Evolutionary conservation across 2,797 vertebrate species (phyloP), one percentile per base, ranked within the genome.

Genomic region (Agapornis canus): DNA sequence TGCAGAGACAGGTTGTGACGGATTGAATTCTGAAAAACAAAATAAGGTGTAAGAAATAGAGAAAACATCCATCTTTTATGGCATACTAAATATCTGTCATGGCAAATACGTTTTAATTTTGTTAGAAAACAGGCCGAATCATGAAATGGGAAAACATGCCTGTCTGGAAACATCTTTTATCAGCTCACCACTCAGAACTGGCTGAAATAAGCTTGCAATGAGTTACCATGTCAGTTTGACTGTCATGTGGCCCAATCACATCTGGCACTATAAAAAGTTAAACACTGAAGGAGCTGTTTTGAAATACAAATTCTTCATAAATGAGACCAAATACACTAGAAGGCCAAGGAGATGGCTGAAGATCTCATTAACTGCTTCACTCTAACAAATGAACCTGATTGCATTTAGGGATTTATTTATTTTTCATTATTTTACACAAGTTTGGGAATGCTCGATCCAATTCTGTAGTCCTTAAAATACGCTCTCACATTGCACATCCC

Each of bases 1-100:
- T 99, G 99, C 91, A 99, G 98, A 22, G 99, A 99, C 97, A 99
- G 95, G 97, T 99, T 99, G 97, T 99, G 99, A 88, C 99, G 98
- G 92, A 99, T 99, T 72, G 99, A 99, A 97, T 99, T 99, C 99
- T 99, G 98, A 88, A 97, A 97, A 91, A 96, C 73, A 97, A 93
- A 96, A 93, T 5, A 96, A 60, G 18, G 9, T 14, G 32, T 98
- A 92, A 98, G 88, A 65, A 82, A 63, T 13, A 4, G 40, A 60
- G 70, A 78, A 78, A 40, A 73, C 4, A 45, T 26, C 39, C 27
- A 20, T 70, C 25, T 60, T 72, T 84, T 73, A 84, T 13, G 35
- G 39, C 16, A 5, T 54, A 42, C 11, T 76, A 75, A 43, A 37
- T 48, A 91, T 47, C 49, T 66, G 47, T 22, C 75, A 63, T 65